A percentile compares a stretch with the other conserved stretches of the same genome.
Evolutionary conservation across 2,888 invertebrate genomes (phyloP).

Genomic region (Adineta ricciae): DNA sequence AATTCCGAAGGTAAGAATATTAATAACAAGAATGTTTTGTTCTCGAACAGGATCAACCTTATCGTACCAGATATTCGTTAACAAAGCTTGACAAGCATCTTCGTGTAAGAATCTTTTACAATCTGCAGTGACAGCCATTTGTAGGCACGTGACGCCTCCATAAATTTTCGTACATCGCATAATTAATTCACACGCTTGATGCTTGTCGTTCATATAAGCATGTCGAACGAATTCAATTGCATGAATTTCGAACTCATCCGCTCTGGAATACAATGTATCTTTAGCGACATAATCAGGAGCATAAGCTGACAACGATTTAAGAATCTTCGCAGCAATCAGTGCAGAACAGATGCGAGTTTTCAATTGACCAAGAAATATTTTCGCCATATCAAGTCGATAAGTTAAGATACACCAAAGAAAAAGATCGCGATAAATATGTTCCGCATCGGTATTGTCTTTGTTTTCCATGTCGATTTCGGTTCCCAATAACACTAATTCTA

Average conservation of each 20-base stretch:
- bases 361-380: background rate
- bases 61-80: slow-evolving; percentile 1
- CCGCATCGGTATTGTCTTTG: background rate
- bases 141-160: background rate
- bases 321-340: background rate
- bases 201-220: background rate
- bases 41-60: background rate
- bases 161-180: background rate
- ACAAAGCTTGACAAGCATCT: background rate
- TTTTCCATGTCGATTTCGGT: background rate
- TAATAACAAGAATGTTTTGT: background rate
- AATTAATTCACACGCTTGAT: background rate
- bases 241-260: background rate
- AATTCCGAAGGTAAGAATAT: background rate
- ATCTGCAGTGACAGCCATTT: background rate
- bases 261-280: background rate
- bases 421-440: background rate
- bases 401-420: background rate
- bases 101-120: background rate
- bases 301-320: background rate
- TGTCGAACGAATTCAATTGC: background rate
- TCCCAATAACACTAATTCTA: background rate
- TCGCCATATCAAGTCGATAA: background rate
- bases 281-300: background rate
- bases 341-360: background rate